A percentile compares a stretch with the other conserved stretches of the same genome.
Conservation (phyloP, 1,140 invertebrate species). For the Apis cerana region DNA sequence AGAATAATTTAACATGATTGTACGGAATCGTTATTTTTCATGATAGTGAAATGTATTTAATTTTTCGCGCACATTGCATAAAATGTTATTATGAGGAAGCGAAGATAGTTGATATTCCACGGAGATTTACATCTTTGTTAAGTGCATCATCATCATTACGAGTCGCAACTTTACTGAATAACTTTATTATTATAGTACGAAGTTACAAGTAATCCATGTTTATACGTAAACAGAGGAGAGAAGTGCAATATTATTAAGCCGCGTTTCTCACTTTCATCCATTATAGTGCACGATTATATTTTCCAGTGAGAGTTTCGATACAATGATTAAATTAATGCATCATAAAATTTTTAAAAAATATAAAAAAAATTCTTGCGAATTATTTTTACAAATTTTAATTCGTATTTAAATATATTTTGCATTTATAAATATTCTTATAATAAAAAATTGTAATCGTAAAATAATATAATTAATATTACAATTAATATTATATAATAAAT, state of each 20-base stretch:
- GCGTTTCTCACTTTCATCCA: neutral
- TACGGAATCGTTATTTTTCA: neutral
- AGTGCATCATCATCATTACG: constrained; percentile 14
- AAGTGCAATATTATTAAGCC: neutral
- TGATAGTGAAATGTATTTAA: neutral
- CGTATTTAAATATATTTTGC: too few relatives aligned
- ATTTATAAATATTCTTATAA: too few relatives aligned
- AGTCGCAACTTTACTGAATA: neutral
- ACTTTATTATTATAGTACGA: neutral
- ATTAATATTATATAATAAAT: too few relatives aligned
- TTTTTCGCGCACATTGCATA: neutral
- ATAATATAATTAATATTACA: too few relatives aligned
- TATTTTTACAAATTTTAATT: too few relatives aligned
- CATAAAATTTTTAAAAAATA: too few relatives aligned
- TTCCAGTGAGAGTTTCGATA: neutral
- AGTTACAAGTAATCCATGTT: constrained; percentile 11
- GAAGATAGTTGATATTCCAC: neutral
- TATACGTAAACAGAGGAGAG: neutral
- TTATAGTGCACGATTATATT: neutral
- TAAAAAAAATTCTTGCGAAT: too few relatives aligned
- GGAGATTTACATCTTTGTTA: constrained; percentile 10
- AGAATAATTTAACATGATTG: neutral
- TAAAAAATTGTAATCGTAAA: too few relatives aligned
- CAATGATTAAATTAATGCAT: neutral
- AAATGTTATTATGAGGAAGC: neutral